A percentile compares a stretch with the other conserved stretches of the same genome.
These are phyloP conservation scores for Zaprionus ghesquierei DNA, from an alignment of 1,140 invertebrate species.

Conservation along the genomic window DNA sequence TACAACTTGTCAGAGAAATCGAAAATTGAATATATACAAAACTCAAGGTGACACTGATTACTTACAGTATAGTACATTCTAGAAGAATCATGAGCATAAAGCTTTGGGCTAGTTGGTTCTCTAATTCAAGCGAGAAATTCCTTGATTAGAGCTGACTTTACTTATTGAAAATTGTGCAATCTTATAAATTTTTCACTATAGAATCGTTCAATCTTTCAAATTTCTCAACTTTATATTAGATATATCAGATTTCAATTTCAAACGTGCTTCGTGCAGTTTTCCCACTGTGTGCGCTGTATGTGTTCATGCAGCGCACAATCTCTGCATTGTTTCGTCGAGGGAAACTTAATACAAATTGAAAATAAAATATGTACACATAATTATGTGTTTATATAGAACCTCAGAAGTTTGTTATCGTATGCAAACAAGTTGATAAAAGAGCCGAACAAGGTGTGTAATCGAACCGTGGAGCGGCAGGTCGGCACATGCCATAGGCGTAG, in stretches of 20 bases:
- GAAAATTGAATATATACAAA: not conserved
- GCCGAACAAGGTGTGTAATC: not conserved
- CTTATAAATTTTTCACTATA: too few species aligned
- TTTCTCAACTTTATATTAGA: not conserved
- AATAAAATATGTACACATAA: not conserved
- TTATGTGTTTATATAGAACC: not conserved
- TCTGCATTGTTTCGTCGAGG: not conserved
- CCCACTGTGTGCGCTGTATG: not conserved
- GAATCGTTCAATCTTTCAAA: not conserved
- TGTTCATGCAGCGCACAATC: not conserved
- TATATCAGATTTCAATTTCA: not conserved
- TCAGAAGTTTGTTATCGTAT: constrained; percentile 27
- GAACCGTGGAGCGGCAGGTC: not conserved
- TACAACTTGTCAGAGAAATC: too few species aligned
- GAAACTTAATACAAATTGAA: not conserved
- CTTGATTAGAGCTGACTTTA: too few species aligned
- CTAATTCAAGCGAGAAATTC: too few species aligned
- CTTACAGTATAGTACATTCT: too few species aligned
- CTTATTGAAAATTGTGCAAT: too few species aligned
- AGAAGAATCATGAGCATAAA: too few species aligned
- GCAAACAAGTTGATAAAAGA: constrained; percentile 36
- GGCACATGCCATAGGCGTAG: not conserved
- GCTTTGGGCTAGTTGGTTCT: too few species aligned
- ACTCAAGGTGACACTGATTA: not conserved
- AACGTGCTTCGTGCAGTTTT: not conserved